Evolutionary conservation across 2,797 vertebrate species (phyloP), one percentile per base, ranked within the genome.

Genomic region (Enteromius argenteus): DNA sequence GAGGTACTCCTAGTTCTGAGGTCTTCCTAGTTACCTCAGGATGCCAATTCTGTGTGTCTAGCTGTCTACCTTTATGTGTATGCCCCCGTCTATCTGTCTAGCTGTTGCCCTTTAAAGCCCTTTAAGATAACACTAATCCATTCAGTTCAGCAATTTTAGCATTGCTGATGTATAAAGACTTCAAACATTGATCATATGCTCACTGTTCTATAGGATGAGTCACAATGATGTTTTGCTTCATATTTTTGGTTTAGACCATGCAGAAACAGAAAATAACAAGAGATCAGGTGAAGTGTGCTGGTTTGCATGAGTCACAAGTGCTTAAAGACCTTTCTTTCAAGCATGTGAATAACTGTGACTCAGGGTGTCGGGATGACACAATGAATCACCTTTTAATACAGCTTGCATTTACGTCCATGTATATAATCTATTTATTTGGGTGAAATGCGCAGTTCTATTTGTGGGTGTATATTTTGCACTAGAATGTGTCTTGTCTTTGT

Each of bases 291-390:
- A 64, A 67, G 30, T 64, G 73, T 35, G 15, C 15, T 64, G 8
- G 30, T 78, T 56, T 79, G 77, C 27, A 64, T 66, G 42, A 67
- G 42, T 67, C 60, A 67, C 60, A 5, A 32, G 19, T 79, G 42
- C n/a, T 46, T 67, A 66, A 79, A 46, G 39, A 64, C 11, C 6
- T 79, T 79, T 30, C 42, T 64, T 51, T 66, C 19, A 79, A 79
- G 77, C 11, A 66, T 32, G 66, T 32, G 39, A 49, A 67, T 30
- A 79, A 49, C 60, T 4, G 5, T 64, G 60, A 79, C 60, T 67
- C 39, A 35, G 17, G 10, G 17, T 21, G 35, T 56, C 32, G 0
- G 11, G 32, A 9, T 62, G 56, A 78, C 56, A 60, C n/a, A 8
- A 13, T 66, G 60, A 79, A 35, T 79, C 17, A 49, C 27, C 80